These are phyloP conservation scores for Ericerus pela DNA, from an alignment of 1,140 invertebrate genomes.

Conservation along the genomic window DNA sequence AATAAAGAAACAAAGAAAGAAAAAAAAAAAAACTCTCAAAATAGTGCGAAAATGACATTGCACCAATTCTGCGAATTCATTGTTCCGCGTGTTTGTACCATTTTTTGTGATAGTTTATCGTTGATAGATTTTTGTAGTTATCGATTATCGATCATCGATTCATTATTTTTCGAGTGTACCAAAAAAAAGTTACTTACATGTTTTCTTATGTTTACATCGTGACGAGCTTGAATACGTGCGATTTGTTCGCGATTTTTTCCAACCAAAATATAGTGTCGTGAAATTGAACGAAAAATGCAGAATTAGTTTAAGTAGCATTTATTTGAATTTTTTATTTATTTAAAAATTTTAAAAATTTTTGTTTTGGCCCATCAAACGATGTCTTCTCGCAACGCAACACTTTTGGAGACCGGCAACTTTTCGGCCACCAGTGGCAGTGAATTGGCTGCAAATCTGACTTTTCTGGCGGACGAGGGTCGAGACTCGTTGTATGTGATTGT, in stretches of 20 bases:
- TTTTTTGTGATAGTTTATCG: not conserved
- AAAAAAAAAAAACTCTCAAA: not conserved
- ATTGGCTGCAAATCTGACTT: not conserved
- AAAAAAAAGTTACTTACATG: not conserved
- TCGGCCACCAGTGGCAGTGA: not conserved
- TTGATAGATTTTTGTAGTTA: too few species aligned
- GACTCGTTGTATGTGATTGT: slow-evolving; percentile 56
- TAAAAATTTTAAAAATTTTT: too few species aligned
- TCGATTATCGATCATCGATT: too few species aligned
- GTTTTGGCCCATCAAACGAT: too few species aligned
- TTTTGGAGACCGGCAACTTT: not conserved
- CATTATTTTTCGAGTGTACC: too few species aligned
- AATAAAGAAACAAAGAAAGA: not conserved
- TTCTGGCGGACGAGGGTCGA: slow-evolving; percentile 26
- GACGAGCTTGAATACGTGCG: not conserved
- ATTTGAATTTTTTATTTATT: not conserved
- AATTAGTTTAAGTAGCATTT: not conserved
- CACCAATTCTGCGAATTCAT: not conserved
- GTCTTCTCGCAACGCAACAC: not conserved
- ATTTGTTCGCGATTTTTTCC: not conserved
- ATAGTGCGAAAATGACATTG: slow-evolving; percentile 6
- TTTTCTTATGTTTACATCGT: too few species aligned
- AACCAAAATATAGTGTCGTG: too few species aligned
- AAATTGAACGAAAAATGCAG: too few species aligned
- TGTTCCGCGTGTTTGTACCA: not conserved